Evolutionary conservation across 2,113 vertebrate species (phyloP), one percentile per base, ranked within the genome.

Genomic region (Chaetops frenatus): DNA sequence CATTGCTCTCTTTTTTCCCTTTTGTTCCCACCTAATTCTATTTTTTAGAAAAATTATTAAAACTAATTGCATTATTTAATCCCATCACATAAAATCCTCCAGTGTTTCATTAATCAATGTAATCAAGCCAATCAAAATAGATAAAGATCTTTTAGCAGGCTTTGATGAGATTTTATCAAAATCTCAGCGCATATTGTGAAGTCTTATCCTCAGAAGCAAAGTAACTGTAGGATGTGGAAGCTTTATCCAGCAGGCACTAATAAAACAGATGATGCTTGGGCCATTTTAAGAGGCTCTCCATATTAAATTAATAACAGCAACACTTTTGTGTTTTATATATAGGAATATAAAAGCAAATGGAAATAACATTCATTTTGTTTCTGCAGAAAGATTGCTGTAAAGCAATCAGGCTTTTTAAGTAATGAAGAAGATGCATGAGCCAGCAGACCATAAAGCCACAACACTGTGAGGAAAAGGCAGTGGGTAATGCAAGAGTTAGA

Each of bases 151-250:
- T 97, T 97, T 96, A 97, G 95, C 83, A 89, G 90, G 90, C 96
- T 97, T 97, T 97, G 96, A 97, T 96, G 97, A 97, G 97, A 97
- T 97, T 97, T 97, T 97, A 97, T 97, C 96, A 97, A 90, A 95
- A 97, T 94, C 97, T 96, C 94, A 48, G 72, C 90, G 92, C 93
- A 78, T 95, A 92, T 96, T 96, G 95, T 95, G 96, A 95, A 97
- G 95, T 67, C 81, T 83, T 84, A 91, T 81, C 89, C 95, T 96
- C 88, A 97, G 95, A 96, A 97, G 96, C 86, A 94, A 93, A 86
- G 64, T 95, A 79, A 88, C 92, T 94, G 89, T 54, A 42, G 86
- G 89, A 95, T 86, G 94, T 86, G 94, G 90, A 45, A 76, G 96
- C 95, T 96, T 97, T 97, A 89, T 95, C 84, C 91, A 94, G 94